These are phyloP conservation scores for Entomobrya multifasciata DNA, from an alignment of 2,888 invertebrate genomes.

Conservation along the genomic window DNA sequence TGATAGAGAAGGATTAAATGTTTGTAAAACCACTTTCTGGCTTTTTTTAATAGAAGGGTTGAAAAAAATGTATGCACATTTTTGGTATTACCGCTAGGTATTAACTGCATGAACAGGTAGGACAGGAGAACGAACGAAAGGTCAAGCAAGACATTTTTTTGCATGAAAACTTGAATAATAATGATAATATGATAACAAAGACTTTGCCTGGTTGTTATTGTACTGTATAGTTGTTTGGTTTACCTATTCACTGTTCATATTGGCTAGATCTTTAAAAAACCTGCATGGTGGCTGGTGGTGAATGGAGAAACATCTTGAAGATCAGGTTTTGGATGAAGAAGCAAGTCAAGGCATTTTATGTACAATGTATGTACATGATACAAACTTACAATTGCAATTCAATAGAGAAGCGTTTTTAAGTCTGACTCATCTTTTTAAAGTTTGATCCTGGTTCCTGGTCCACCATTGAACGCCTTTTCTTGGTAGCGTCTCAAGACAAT, in stretches of 20 bases:
- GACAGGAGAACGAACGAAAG: slow-evolving; percentile 55
- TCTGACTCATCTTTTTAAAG: slow-evolving; percentile 35
- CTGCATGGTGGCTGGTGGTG: neutral
- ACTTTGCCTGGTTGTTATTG: too few species aligned
- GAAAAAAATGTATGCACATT: neutral
- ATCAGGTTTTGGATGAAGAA: slow-evolving; percentile 11
- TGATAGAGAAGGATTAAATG: neutral
- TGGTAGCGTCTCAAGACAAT: neutral
- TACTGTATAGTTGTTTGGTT: too few species aligned
- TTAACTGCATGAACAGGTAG: slow-evolving; percentile 8
- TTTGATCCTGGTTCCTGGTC: neutral
- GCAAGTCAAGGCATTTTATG: slow-evolving; percentile 7
- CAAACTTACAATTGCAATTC: neutral
- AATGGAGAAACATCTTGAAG: neutral
- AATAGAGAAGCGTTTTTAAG: neutral
- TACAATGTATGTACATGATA: slow-evolving; percentile 31
- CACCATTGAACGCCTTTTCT: neutral
- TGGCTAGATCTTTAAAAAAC: neutral
- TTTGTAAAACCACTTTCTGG: neutral
- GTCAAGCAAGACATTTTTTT: slow-evolving; percentile 60
- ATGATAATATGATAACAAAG: slow-evolving; percentile 28
- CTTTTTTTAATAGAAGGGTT: too few species aligned
- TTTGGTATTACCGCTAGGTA: slow-evolving; percentile 58
- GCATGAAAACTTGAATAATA: slow-evolving; percentile 58
- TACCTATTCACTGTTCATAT: neutral